These are phyloP conservation scores for Garra rufa DNA, from an alignment of 2,113 vertebrate genomes.

Conservation along the genomic window DNA sequence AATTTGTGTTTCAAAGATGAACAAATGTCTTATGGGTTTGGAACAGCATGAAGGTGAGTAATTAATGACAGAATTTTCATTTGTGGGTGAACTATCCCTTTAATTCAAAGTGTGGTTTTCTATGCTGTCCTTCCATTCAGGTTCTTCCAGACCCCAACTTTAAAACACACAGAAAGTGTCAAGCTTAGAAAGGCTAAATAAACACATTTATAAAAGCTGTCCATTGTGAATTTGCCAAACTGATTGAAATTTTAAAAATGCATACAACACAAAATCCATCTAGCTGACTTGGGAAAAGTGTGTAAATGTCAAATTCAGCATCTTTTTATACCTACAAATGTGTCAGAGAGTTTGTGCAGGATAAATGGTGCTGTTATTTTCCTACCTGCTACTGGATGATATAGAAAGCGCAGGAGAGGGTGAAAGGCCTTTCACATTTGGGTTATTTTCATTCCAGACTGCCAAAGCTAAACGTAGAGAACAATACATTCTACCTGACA, in stretches of 20 bases:
- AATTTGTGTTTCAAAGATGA: too few species aligned
- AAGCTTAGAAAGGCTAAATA: neutral
- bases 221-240: neutral
- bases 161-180: neutral
- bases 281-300: neutral
- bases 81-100: too few species aligned
- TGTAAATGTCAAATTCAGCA: neutral
- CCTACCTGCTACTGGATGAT: neutral
- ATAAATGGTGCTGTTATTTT: conserved; percentile 31
- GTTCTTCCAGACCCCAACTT: neutral
- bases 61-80: too few species aligned
- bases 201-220: neutral
- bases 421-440: conserved; percentile 22
- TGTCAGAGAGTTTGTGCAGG: neutral
- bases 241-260: neutral
- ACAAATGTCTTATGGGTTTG: too few species aligned
- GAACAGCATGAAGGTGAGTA: too few species aligned
- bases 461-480: conserved; percentile 23
- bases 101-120: neutral
- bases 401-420: conserved; percentile 26
- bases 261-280: neutral
- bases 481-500: conserved; percentile 39
- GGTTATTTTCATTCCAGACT: conserved; percentile 39
- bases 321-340: neutral
- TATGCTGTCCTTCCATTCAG: neutral